These are phyloP conservation scores for Bothrops jararaca DNA, from an alignment of 2,113 vertebrate genomes.

Conservation along the genomic window DNA sequence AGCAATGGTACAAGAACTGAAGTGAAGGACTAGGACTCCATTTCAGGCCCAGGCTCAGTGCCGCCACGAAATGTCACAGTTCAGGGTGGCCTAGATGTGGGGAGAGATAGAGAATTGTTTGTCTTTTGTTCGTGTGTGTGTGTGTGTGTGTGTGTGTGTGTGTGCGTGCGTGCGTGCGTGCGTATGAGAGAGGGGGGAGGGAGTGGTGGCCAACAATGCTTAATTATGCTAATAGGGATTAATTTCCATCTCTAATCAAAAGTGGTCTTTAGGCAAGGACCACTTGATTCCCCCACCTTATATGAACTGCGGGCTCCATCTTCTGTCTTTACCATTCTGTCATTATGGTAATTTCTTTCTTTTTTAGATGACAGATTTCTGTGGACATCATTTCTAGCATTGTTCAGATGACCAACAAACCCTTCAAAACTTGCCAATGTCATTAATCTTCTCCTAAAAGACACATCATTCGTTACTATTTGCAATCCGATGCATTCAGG, in stretches of 20 bases:
- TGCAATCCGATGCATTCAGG: constrained; percentile 7
- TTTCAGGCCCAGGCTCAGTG: not conserved
- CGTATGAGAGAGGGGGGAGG: too few species aligned
- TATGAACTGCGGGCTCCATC: too few species aligned
- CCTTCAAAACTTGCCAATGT: not conserved
- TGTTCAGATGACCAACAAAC: not conserved
- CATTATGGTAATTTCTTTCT: not conserved
- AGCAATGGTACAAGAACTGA: not conserved
- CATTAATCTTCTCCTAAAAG: not conserved
- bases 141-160: too few species aligned
- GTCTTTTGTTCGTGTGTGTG: not conserved
- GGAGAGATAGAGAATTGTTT: not conserved
- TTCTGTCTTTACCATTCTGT: not conserved
- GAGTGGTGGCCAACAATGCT: too few species aligned
- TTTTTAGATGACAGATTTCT: not conserved
- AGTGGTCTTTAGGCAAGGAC: too few species aligned
- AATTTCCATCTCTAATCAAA: too few species aligned
- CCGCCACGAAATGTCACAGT: not conserved
- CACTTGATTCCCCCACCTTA: too few species aligned
- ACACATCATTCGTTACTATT: not conserved
- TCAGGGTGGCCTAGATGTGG: not conserved
- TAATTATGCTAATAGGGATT: too few species aligned
- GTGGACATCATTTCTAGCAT: not conserved
- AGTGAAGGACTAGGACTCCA: not conserved
- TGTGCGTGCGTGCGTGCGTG: too few species aligned